A percentile compares a stretch with the other conserved stretches of the same genome.
These are phyloP conservation scores for Dyspetes luteomarginatus DNA, from an alignment of 2,888 invertebrate species.

Conservation along the genomic window DNA sequence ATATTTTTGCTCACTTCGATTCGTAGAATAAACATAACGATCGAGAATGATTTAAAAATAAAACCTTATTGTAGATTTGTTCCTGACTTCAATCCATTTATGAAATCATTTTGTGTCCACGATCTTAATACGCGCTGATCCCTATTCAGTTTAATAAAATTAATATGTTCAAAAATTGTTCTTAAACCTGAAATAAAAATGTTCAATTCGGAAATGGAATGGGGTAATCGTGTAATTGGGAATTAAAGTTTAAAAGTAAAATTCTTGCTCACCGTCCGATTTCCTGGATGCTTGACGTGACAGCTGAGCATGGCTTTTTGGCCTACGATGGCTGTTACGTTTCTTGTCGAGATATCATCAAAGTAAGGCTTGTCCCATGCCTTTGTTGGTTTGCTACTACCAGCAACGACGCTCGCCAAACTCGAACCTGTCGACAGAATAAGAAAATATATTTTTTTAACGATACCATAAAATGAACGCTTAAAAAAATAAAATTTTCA, in stretches of 20 bases:
- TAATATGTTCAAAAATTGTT: no score
- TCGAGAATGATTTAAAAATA: no score
- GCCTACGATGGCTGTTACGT: slow-evolving; percentile 93
- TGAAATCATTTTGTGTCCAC: no score
- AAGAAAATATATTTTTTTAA: background rate
- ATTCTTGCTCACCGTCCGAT: slow-evolving; percentile 94
- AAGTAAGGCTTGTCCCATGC: slow-evolving; percentile 90
- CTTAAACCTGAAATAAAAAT: no score
- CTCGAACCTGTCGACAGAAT: slow-evolving; percentile 77
- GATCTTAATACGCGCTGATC: no score
- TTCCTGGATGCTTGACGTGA: slow-evolving; percentile 93
- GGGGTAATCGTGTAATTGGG: background rate
- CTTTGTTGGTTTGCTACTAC: slow-evolving; percentile 79
- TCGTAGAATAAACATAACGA: no score
- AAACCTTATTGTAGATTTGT: no score
- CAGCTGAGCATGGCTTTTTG: slow-evolving; percentile 92
- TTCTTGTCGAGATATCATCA: slow-evolving; percentile 92
- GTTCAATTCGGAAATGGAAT: background rate
- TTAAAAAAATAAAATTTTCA: background rate
- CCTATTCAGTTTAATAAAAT: no score
- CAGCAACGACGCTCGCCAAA: slow-evolving; percentile 80
- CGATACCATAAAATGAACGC: no score
- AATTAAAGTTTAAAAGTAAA: background rate
- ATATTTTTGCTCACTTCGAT: no score
- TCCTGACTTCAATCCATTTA: no score